Percentiles rank a stretch among this genome's conserved stretches.
These are phyloP conservation scores for Harpagifer antarcticus DNA, from an alignment of 2,797 vertebrate species.

Conservation along the genomic window DNA sequence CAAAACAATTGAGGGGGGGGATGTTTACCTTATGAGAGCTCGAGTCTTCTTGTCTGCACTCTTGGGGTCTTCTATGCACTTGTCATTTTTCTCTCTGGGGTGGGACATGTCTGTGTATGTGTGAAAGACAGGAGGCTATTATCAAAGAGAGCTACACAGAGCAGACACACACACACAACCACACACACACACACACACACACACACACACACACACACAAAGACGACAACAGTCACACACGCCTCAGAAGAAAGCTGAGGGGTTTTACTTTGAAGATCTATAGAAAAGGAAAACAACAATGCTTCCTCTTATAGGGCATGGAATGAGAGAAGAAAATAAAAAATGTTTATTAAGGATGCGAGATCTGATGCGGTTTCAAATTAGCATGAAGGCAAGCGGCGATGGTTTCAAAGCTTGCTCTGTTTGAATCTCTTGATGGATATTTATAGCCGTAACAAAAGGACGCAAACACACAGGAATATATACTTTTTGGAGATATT, in stretches of 20 bases:
- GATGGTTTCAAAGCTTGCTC: constrained; percentile 78
- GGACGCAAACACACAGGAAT: constrained; percentile 80
- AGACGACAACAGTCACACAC: constrained; percentile 21
- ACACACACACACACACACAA: constrained; percentile 50
- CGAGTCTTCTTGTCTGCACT: constrained; percentile 93
- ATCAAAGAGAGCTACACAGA: constrained; percentile 80
- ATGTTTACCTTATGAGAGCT: constrained; percentile 89
- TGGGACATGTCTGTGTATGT: constrained; percentile 90
- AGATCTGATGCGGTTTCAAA: constrained; percentile 83
- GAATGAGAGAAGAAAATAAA: constrained; percentile 54
- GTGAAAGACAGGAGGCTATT: constrained; percentile 76
- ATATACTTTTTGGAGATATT: constrained; percentile 73
- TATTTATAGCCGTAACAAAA: constrained; percentile 86
- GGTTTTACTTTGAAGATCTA: constrained; percentile 88
- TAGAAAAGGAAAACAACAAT: constrained; percentile 84
- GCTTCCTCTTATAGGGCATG: constrained; percentile 80
- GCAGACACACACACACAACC: constrained; percentile 64
- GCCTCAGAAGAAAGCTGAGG: constrained; percentile 85
- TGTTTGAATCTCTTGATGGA: constrained; percentile 78
- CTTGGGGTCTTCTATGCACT: constrained; percentile 91
- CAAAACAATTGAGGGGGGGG: constrained; percentile 8
- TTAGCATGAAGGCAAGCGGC: constrained; percentile 78
- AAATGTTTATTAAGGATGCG: constrained; percentile 79
- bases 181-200: too few species aligned
- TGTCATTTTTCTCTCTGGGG: constrained; percentile 91